These are phyloP conservation scores for Goniozus legneri DNA, from an alignment of 1,140 invertebrate genomes.

Conservation along the genomic window DNA sequence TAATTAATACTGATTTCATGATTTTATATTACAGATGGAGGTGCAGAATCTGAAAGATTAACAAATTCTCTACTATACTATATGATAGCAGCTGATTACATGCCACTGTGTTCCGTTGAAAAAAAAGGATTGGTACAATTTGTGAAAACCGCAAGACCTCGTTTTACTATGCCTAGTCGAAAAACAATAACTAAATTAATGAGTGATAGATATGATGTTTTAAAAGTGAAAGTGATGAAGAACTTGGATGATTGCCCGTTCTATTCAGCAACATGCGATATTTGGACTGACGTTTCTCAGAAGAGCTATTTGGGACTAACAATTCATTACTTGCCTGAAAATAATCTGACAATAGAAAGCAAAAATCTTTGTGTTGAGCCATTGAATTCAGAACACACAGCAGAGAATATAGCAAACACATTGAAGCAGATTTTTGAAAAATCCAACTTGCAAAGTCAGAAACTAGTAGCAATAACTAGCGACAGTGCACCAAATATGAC, in stretches of 20 bases:
- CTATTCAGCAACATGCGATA: slow-evolving; percentile 17
- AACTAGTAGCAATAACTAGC: neutral
- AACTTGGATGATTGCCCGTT: slow-evolving; percentile 4
- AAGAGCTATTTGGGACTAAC: slow-evolving; percentile 22
- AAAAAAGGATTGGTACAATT: slow-evolving; percentile 32
- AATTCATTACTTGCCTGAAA: slow-evolving; percentile 15
- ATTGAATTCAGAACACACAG: slow-evolving; percentile 14
- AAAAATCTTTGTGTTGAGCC: slow-evolving; percentile 12
- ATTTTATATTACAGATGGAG: slow-evolving; percentile 14
- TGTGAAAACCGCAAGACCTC: slow-evolving; percentile 26
- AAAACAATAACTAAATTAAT: slow-evolving; percentile 27
- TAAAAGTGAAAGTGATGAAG: slow-evolving; percentile 14
- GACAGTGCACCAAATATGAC: slow-evolving; percentile 9
- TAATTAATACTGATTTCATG: neutral
- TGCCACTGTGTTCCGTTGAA: slow-evolving; percentile 32
- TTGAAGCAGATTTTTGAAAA: slow-evolving; percentile 2
- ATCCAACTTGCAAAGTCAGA: slow-evolving; percentile 4
- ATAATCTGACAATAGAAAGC: slow-evolving; percentile 9
- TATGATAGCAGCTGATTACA: slow-evolving; percentile 36
- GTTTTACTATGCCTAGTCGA: slow-evolving; percentile 31
- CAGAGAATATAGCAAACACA: slow-evolving; percentile 5
- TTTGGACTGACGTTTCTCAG: slow-evolving; percentile 19
- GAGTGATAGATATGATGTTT: slow-evolving; percentile 13
- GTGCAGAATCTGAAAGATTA: slow-evolving; percentile 17
- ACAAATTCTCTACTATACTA: slow-evolving; percentile 28